Evolutionary conservation across 2,113 vertebrate species (phyloP).

Genomic region (Prunella himalayana): DNA sequence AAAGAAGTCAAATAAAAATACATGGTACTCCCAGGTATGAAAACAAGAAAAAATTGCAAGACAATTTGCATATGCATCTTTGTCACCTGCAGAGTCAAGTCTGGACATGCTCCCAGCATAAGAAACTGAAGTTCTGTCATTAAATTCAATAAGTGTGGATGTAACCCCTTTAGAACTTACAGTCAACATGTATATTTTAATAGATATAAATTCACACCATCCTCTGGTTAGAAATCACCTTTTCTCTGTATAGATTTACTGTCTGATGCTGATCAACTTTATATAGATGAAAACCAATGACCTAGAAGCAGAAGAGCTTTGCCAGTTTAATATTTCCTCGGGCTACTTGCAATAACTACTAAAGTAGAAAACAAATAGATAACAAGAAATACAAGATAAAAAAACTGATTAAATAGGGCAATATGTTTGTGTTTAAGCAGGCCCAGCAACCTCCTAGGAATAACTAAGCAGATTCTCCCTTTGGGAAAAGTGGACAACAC

Average conservation of each 20-base stretch:
- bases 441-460: neutral
- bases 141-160: neutral
- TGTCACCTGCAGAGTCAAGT: neutral
- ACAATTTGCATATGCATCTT: neutral
- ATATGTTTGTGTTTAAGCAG: conserved; percentile 39
- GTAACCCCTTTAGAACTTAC: neutral
- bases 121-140: neutral
- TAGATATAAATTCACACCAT: neutral
- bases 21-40: neutral
- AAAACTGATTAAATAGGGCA: conserved; percentile 23
- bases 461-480: neutral
- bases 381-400: conserved; percentile 46
- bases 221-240: neutral
- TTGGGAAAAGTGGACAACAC: neutral
- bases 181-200: neutral
- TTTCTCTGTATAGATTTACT: neutral
- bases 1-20: neutral
- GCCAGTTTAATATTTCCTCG: neutral
- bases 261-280: neutral
- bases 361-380: conserved; percentile 18
- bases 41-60: neutral
- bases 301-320: neutral
- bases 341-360: neutral
- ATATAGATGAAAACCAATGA: conserved; percentile 4
- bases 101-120: neutral